These are phyloP conservation scores for Mus spicilegus DNA, from an alignment of 2,113 vertebrate species.

Conservation along the genomic window DNA sequence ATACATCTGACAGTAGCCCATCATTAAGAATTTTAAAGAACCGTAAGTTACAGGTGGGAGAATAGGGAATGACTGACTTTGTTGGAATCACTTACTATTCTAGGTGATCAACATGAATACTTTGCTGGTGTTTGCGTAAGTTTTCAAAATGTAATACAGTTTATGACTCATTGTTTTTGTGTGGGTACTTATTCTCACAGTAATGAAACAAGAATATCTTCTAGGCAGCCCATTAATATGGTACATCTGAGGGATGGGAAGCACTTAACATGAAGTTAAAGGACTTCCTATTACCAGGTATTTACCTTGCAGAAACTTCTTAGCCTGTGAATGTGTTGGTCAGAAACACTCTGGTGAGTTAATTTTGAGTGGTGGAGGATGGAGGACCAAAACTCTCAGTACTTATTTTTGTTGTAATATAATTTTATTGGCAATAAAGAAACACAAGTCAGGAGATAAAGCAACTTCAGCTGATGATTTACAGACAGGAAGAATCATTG, in stretches of 20 bases:
- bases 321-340: not conserved
- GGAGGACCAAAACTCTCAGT: not conserved
- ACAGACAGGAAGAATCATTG: not conserved
- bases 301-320: not conserved
- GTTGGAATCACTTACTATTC: not conserved
- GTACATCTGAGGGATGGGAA: not conserved
- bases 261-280: not conserved
- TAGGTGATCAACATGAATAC: not conserved
- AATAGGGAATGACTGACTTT: not conserved
- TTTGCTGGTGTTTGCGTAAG: not conserved
- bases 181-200: not conserved
- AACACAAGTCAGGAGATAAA: not conserved
- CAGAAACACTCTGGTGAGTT: not conserved
- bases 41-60: no score
- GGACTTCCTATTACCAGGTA: not conserved
- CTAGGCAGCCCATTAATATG: not conserved
- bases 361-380: not conserved
- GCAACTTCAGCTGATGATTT: not conserved
- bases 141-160: constrained; percentile 10
- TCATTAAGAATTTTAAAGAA: not conserved
- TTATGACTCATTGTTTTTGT: not conserved
- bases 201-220: not conserved
- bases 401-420: not conserved
- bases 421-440: not conserved
- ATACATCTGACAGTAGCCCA: not conserved